Evolutionary conservation across 35 echinoderm and acorn worm genomes (phyloP), one percentile per base, ranked within the genome.

Genomic region (Heliocidaris tuberculata): DNA sequence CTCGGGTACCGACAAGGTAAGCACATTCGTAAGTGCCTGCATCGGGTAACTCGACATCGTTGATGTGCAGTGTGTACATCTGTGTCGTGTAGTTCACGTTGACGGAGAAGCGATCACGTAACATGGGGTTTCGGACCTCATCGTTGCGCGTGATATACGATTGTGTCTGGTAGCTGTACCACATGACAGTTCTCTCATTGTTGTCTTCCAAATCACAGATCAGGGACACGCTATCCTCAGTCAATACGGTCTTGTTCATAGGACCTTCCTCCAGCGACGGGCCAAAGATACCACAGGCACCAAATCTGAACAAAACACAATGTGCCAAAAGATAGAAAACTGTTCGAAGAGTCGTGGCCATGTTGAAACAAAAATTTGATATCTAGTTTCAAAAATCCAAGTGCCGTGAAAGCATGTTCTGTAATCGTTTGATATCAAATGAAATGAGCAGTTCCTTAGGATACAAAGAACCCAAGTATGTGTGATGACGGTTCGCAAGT

Each of bases 181-280:
- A 93, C 91, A 59, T 30, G 48, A 93, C 91, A 19, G 91, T 49
- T 93, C 47, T 49, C 48, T 49, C 50, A 31, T 93, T 93, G 16
- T 93, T 30, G 48, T 93, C 91, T 30, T 93, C 91, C 48, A 93
- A 29, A 59, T 93, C 91, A 31, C 91, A 93, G 50, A 93, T 93
- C 3, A 93, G 91, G 19, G 47, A 48, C 27, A 93, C 91, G 13
- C 31, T 48, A 59, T 93, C 91, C 50, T 48, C 91, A 50, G 50
- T 48, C 9, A 13, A 30, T 4, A 31, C 91, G 6, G 91, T 93
- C 48, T 32, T 93, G 49, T 93, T n/a, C n/a, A 31, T 27, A 27
- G 91, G 91, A n/a, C 91, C 91, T 59, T 49, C 29, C n/a, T 93
- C 91, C n/a, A 93, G 50, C 10, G 13, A 2, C 13, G 91, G 91